Percentiles rank a stretch among this genome's conserved stretches.
Conservation (phyloP, 2,888 invertebrate genomes). For the Sarcophaga variegata region DNA sequence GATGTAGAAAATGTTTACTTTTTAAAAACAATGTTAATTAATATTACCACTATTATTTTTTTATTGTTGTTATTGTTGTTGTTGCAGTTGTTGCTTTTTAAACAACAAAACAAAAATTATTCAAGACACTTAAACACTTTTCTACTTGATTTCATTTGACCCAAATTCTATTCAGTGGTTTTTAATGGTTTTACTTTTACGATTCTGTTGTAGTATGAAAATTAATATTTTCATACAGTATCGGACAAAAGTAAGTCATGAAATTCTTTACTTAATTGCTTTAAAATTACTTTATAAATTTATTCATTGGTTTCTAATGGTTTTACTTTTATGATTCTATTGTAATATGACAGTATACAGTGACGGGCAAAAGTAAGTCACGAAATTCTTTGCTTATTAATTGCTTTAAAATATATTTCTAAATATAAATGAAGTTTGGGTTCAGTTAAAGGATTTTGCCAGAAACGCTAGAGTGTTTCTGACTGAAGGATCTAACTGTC, state of each 20-base stretch:
- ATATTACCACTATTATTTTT: conserved; percentile 10
- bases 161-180: conserved; percentile 56
- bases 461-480: no score
- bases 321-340: not conserved
- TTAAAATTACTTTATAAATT: no score
- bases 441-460: no score
- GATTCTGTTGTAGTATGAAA: not conserved
- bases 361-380: no score
- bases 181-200: conserved; percentile 6
- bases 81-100: not conserved
- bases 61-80: not conserved
- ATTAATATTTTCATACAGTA: not conserved
- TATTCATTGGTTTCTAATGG: conserved; percentile 33
- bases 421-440: no score
- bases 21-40: conserved; percentile 53
- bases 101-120: conserved; percentile 24
- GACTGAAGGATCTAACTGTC: no score
- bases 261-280: no score
- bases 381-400: no score
- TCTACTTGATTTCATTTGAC: conserved; percentile 65
- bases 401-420: no score
- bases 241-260: no score
- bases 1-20: conserved; percentile 28
- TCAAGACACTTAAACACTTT: conserved; percentile 56
- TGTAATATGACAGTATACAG: not conserved